A percentile compares a stretch with the other conserved stretches of the same genome.
Conservation (phyloP, 2,888 invertebrate species). For the Encarsia formosa region DNA sequence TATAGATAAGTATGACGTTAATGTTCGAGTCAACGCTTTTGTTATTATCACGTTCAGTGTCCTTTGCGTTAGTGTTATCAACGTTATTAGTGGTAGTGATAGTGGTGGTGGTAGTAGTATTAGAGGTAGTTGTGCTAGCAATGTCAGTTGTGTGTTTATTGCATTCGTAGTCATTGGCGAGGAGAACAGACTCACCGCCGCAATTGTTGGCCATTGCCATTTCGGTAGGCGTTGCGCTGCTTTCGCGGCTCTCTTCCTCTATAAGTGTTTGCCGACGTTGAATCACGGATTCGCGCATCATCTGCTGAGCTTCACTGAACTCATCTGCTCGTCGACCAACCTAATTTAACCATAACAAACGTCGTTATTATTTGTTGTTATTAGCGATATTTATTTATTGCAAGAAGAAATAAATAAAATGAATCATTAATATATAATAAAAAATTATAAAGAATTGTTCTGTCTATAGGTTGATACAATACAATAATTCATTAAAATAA, state of each 20-base stretch:
- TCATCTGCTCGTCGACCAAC: constrained; percentile 75
- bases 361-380: no score
- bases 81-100: constrained; percentile 18
- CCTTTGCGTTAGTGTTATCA: constrained; percentile 31
- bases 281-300: constrained; percentile 68
- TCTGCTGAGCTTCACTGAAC: constrained; percentile 75
- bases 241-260: constrained; percentile 36
- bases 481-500: no score
- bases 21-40: constrained; percentile 33
- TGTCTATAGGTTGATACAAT: no score
- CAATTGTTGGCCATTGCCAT: constrained; percentile 33
- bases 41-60: constrained; percentile 30
- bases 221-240: constrained; percentile 44
- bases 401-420: no score
- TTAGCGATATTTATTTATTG: no score
- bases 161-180: constrained; percentile 24
- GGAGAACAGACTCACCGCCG: constrained; percentile 38
- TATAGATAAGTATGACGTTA: constrained; percentile 40
- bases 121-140: constrained; percentile 13
- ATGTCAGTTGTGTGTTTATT: constrained; percentile 25
- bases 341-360: no score
- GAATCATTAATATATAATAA: no score
- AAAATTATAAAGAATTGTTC: no score
- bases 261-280: constrained; percentile 44
- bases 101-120: constrained; percentile 1